Conservation (phyloP, 2,888 invertebrate species). For the Cremastinae sp. region DNA sequence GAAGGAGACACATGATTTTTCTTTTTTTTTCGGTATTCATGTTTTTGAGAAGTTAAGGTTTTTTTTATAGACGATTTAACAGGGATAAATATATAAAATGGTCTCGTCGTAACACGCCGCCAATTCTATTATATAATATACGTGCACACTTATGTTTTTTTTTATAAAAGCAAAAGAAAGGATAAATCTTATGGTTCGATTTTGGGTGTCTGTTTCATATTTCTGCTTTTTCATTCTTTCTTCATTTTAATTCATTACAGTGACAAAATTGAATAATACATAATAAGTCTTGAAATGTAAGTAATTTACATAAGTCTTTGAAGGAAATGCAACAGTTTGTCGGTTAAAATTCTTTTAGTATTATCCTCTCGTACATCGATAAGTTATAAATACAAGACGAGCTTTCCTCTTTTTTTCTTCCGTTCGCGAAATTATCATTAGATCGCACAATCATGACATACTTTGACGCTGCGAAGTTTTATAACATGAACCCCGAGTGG, state of each 20-base stretch:
- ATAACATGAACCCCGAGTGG: slow-evolving; percentile 46
- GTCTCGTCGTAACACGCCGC: slow-evolving; percentile 60
- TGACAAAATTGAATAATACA: slow-evolving; percentile 48
- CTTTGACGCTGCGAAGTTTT: slow-evolving; percentile 21
- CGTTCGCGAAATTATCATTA: slow-evolving; percentile 37
- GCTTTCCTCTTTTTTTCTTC: slow-evolving; percentile 14
- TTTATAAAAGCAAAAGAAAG: slow-evolving; percentile 63
- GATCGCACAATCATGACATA: slow-evolving; percentile 47
- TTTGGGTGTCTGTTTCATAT: slow-evolving; percentile 39
- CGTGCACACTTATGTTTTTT: slow-evolving; percentile 43
- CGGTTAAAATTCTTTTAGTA: background rate
- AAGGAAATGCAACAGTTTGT: slow-evolving; percentile 54
- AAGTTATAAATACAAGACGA: slow-evolving; percentile 53
- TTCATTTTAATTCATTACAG: slow-evolving; percentile 49
- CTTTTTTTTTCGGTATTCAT: slow-evolving; percentile 41
- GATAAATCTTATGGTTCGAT: slow-evolving; percentile 51
- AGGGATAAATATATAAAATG: slow-evolving; percentile 69
- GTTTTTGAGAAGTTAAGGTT: slow-evolving; percentile 50
- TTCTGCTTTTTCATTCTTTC: slow-evolving; percentile 25
- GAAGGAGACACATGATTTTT: slow-evolving; percentile 19
- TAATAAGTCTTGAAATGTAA: slow-evolving; percentile 61
- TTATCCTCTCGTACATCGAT: slow-evolving; percentile 53
- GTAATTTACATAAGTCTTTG: slow-evolving; percentile 62
- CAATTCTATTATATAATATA: slow-evolving; percentile 54
- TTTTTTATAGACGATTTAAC: slow-evolving; percentile 69